Conservation (phyloP, 2,888 invertebrate species). For the Macropis europaea region DNA sequence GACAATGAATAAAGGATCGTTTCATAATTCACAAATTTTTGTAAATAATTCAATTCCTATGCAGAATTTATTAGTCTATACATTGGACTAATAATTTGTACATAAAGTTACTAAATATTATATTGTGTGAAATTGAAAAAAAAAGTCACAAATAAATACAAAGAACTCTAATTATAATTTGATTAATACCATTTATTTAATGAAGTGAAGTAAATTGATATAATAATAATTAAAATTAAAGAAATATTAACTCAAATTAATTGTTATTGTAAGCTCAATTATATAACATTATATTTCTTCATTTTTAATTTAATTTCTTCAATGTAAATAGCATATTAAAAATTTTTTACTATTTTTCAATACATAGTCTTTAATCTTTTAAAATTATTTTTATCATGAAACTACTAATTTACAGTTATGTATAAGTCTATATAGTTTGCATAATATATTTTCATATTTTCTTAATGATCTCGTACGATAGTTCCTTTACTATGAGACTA, state of each 20-base stretch:
- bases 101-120: constrained; percentile 76
- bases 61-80: constrained; percentile 69
- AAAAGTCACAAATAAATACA: constrained; percentile 62
- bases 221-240: constrained; percentile 4
- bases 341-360: neutral
- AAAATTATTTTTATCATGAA: neutral
- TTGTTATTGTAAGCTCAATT: neutral
- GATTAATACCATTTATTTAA: constrained; percentile 41
- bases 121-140: constrained; percentile 67
- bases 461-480: neutral
- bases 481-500: neutral
- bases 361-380: neutral
- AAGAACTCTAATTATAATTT: constrained; percentile 53
- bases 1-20: constrained; percentile 57
- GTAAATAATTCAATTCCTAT: constrained; percentile 72
- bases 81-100: constrained; percentile 73
- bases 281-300: neutral
- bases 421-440: no score
- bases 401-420: neutral
- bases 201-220: constrained; percentile 15
- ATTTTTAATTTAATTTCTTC: neutral
- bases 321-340: neutral
- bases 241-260: neutral
- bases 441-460: neutral
- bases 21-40: constrained; percentile 65